These are phyloP conservation scores for Porites divaricata DNA, from an alignment of 92 coral and sea anemone genomes.

Conservation along the genomic window DNA sequence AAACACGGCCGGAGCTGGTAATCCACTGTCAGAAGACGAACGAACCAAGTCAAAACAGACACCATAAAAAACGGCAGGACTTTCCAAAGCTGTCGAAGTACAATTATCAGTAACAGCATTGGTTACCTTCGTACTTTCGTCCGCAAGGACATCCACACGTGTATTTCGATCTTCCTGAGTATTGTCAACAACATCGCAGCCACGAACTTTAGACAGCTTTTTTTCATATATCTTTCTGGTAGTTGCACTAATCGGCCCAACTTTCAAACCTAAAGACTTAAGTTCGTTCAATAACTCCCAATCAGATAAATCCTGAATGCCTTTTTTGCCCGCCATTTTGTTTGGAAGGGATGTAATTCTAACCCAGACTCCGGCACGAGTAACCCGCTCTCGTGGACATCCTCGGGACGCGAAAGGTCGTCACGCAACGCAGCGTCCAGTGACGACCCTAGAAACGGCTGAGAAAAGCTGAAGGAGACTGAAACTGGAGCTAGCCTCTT, in stretches of 20 bases:
- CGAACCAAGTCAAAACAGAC: conserved; percentile 70
- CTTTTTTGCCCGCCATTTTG: conserved; percentile 88
- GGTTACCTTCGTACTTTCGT: neutral
- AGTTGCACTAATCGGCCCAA: conserved; percentile 85
- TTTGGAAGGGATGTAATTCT: neutral
- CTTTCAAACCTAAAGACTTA: conserved; percentile 60
- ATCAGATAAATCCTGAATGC: conserved; percentile 61
- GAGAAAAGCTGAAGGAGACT: too few relatives aligned
- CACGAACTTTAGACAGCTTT: conserved; percentile 78
- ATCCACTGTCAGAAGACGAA: conserved; percentile 25
- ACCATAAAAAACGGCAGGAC: conserved; percentile 76
- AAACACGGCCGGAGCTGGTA: conserved; percentile 71
- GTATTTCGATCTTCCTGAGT: conserved; percentile 17
- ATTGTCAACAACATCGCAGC: conserved; percentile 32
- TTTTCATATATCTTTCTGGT: conserved; percentile 85
- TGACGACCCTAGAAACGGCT: too few relatives aligned
- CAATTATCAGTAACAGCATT: neutral
- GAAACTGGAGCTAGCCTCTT: too few relatives aligned
- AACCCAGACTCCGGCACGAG: conserved; percentile 2
- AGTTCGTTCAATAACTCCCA: conserved; percentile 77
- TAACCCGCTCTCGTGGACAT: neutral
- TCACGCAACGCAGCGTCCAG: too few relatives aligned
- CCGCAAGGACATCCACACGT: neutral
- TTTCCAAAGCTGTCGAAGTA: conserved; percentile 1
- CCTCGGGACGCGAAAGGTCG: too few relatives aligned